These are phyloP conservation scores for Wiebesia pumilae DNA, from an alignment of 1,140 invertebrate genomes.

Conservation along the genomic window DNA sequence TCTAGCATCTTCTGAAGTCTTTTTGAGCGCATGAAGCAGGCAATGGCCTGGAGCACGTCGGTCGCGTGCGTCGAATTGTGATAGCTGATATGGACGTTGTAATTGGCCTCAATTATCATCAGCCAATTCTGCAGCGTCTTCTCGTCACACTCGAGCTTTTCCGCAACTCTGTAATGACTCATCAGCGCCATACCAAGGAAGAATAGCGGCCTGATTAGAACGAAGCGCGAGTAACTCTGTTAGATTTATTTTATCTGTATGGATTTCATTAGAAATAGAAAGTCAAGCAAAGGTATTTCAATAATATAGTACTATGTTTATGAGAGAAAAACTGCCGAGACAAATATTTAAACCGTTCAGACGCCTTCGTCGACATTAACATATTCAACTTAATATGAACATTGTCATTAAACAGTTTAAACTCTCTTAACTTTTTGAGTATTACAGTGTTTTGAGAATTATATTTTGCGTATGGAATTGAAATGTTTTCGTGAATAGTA, in stretches of 20 bases:
- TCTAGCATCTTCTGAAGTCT: conserved; percentile 85
- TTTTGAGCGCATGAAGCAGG: conserved; percentile 88
- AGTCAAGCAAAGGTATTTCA: too few species aligned
- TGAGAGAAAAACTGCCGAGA: too few species aligned
- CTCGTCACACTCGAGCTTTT: conserved; percentile 88
- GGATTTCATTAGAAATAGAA: not conserved
- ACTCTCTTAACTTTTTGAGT: too few species aligned
- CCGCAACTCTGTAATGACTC: conserved; percentile 85
- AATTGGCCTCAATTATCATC: conserved; percentile 91
- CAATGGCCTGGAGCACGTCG: conserved; percentile 88
- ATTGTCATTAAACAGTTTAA: too few species aligned
- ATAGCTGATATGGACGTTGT: conserved; percentile 91
- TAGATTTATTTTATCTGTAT: not conserved
- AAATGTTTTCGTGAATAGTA: too few species aligned
- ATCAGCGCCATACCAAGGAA: conserved; percentile 90
- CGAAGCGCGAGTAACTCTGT: not conserved
- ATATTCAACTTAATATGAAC: too few species aligned
- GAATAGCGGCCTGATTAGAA: conserved; percentile 81
- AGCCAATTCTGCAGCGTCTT: conserved; percentile 90
- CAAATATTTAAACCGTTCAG: too few species aligned
- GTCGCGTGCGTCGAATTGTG: conserved; percentile 98
- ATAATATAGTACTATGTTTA: too few species aligned
- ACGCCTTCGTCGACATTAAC: too few species aligned
- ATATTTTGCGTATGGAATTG: too few species aligned
- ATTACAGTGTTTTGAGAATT: too few species aligned